Evolutionary conservation across 1,140 invertebrate species (phyloP), one percentile per base, ranked within the genome.

Genomic region (Zaprionus ghesquierei): DNA sequence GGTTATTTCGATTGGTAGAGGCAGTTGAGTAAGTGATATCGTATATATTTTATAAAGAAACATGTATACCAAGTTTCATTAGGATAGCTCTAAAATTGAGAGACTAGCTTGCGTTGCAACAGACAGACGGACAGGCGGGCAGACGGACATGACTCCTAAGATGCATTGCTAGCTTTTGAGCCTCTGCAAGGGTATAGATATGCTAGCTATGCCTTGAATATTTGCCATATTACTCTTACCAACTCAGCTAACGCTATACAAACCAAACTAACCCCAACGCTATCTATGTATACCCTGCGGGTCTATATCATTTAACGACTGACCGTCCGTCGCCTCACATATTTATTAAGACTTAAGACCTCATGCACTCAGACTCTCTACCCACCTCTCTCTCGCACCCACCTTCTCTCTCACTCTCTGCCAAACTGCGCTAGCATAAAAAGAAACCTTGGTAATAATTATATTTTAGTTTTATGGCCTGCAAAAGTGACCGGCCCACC

Each of bases 391-490:
- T 3, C 13, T 4, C 13, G 0, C 12, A 5, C 23, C 3, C n/a
- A 8, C 35, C 8, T 6, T n/a, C 18, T n/a, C n/a, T 5, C 20
- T 9, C 35, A 3, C 0, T 33, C 29, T 55, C 23, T 29, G 50
- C 22, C 27, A 29, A n/a, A 72, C 55, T 27, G 33, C 35, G 63
- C 62, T 23, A 4, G 60, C 50, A 49, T 41, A 20, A 62, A 65
- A 59, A 70, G 56, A 35, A 68, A 50, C 63, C 72, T 75, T 89
- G 76, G 76, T 74, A 74, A 87, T 87, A 89, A 87, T 87, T 87
- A 87, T 89, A 82, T 87, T 87, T 87, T 79, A 79, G 76, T 70
- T 87, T 87, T 87, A 87, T 73, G 84, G 84, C 69, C 84, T 82
- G 84, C 82, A 87, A 89, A 87, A 87, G 84, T 79, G 79, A 77